Evolutionary conservation across 2,797 vertebrate species (phyloP).

Genomic region (Micromesistius poutassou): DNA sequence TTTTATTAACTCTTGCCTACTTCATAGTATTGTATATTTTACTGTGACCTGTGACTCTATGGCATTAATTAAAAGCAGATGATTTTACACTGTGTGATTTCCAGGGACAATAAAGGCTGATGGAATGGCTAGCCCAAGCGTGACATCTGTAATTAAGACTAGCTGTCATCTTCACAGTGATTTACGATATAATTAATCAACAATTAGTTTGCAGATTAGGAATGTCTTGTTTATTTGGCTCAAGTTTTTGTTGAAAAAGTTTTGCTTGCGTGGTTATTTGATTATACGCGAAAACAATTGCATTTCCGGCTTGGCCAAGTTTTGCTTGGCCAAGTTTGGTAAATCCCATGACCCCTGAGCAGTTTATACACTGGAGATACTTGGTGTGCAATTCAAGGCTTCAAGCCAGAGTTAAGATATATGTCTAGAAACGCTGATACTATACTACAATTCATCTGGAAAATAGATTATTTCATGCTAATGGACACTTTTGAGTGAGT

Average conservation of each 20-base stretch:
- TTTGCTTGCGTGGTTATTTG: conserved; percentile 17
- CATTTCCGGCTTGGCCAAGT: no score
- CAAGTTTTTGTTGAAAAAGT: conserved; percentile 13
- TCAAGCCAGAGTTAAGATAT: neutral
- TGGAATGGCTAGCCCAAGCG: conserved; percentile 44
- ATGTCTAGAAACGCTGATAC: neutral
- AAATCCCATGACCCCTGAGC: neutral
- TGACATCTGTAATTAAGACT: conserved; percentile 67
- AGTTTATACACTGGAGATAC: neutral
- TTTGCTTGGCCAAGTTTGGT: neutral
- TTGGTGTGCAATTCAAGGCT: conserved; percentile 11
- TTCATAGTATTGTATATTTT: conserved; percentile 3
- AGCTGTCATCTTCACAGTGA: conserved; percentile 81
- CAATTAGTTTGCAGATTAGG: conserved; percentile 81
- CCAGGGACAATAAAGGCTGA: conserved; percentile 52
- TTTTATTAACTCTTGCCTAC: neutral
- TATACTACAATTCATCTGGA: neutral
- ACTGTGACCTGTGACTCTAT: conserved; percentile 14
- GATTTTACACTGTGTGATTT: conserved; percentile 50
- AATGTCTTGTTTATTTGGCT: conserved; percentile 49
- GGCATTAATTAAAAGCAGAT: conserved; percentile 45
- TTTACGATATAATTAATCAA: conserved; percentile 88
- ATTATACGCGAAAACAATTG: neutral
- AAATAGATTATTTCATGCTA: neutral
- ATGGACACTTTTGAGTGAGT: neutral